Evolutionary conservation across 2,113 vertebrate genomes (phyloP), one percentile per base, ranked within the genome.

Genomic region (Tenrec ecaudatus): DNA sequence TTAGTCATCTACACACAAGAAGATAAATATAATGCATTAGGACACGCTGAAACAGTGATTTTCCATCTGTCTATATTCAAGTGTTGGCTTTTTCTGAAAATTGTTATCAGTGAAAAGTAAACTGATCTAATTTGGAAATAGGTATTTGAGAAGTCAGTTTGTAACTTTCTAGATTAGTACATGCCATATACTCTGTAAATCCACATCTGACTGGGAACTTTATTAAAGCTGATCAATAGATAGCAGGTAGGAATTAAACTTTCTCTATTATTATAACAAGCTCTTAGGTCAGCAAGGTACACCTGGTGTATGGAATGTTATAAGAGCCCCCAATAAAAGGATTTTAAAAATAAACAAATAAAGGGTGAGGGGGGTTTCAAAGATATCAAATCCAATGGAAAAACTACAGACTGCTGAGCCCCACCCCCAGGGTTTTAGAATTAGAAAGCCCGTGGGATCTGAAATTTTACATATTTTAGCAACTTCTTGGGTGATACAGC

Each of bases 51-150:
- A 57, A 75, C 47, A 53, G 15, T 94, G 87, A 68, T 40, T 78
- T 90, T 78, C 75, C 62, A 85, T 86, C 40, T 82, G 40, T 78
- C 22, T 20, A 62, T 64, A 82, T 71, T 81, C 58, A 88, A 85
- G 38, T 47, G 5, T 89, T 53, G 73, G 29, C 33, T 22, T 81
- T 58, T 38, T 90, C 60, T 92, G 64, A 84, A 90, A 93, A 81
- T 20, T 76, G 68, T 68, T 43, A 47, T 78, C 31, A 71, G 20
- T n/a, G 29, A 38, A 66, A 62, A 14, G 19, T 66, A 53, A 23
- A 75, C 11, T 43, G 75, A 31, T 38, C 25, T 66, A 83, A 86
- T 36, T 29, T 43, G 38, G 23, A 82, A 89, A 31, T 7, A 87
- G 22, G 60, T 20, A 71, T n/a, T 15, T 66, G n/a, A 80, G 40